Evolutionary conservation across 2,888 invertebrate species (phyloP).

Genomic region (Diarsia rubi): DNA sequence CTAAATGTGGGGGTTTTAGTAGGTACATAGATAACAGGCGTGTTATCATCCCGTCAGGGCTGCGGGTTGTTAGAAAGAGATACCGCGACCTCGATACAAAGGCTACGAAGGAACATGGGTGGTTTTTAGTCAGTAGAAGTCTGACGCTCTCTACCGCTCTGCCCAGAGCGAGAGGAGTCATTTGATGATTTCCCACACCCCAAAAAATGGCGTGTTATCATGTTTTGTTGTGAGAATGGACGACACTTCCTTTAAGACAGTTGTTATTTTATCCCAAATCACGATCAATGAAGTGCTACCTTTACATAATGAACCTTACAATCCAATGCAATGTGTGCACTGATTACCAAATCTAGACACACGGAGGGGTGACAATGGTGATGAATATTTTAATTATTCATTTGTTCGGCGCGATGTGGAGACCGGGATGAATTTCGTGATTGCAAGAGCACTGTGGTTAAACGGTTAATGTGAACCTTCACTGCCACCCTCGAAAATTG

Average conservation of each 20-base stretch:
- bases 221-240: not conserved
- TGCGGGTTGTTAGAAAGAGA: too few relatives aligned
- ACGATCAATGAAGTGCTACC: not conserved
- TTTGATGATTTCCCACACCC: too few relatives aligned
- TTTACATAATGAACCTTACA: not conserved
- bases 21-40: too few relatives aligned
- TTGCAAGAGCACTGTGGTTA: conserved; percentile 61
- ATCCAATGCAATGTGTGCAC: not conserved
- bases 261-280: not conserved
- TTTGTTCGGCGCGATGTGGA: conserved; percentile 41
- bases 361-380: conserved; percentile 35
- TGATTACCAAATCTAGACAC: not conserved
- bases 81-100: too few relatives aligned
- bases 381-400: conserved; percentile 55
- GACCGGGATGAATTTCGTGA: conserved; percentile 65
- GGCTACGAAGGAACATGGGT: too few relatives aligned
- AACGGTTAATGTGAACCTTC: conserved; percentile 66
- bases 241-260: too few relatives aligned
- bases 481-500: conserved; percentile 50
- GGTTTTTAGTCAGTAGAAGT: too few relatives aligned
- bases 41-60: too few relatives aligned
- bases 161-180: too few relatives aligned
- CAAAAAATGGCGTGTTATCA: too few relatives aligned
- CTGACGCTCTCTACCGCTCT: too few relatives aligned
- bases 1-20: too few relatives aligned